A percentile compares a stretch with the other conserved stretches of the same genome.
Conservation (phyloP, 2,113 vertebrate species). For the Lasiurus cinereus region DNA sequence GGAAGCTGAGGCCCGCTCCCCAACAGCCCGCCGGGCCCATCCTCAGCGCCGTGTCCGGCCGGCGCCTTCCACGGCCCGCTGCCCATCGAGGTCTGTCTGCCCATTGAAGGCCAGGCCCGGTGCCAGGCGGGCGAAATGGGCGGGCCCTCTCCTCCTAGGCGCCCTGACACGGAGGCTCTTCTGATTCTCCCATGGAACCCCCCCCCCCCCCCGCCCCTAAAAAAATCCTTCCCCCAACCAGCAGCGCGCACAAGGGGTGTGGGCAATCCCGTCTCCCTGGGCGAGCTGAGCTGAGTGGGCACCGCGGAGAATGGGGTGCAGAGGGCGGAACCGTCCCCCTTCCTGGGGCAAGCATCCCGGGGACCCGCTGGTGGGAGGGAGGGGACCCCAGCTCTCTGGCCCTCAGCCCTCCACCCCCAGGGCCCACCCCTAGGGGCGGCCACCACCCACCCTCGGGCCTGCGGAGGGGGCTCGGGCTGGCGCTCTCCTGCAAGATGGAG, state of each 20-base stretch:
- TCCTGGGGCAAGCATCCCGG: background rate
- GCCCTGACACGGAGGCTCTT: background rate
- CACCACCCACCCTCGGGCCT: background rate
- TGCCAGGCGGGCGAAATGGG: background rate
- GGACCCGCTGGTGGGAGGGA: background rate
- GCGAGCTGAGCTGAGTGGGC: background rate
- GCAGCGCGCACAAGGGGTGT: background rate
- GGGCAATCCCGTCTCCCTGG: background rate
- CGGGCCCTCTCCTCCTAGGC: background rate
- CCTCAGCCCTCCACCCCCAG: background rate
- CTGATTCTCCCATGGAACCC: background rate
- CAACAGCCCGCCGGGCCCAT: background rate
- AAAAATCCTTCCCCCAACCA: background rate
- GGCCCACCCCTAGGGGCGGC: background rate
- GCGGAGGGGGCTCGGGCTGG: slow-evolving; percentile 30
- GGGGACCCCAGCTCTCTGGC: background rate
- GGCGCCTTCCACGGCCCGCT: slow-evolving; percentile 68
- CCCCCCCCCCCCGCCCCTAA: background rate
- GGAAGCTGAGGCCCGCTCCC: background rate
- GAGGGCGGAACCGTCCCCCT: background rate
- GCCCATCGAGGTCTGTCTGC: slow-evolving; percentile 76
- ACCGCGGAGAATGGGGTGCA: background rate
- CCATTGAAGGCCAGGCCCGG: background rate
- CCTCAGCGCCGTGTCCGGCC: slow-evolving; percentile 64
- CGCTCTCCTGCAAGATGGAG: slow-evolving; percentile 46